Evolutionary conservation across 2,113 vertebrate genomes (phyloP).

Genomic region (Gopherus flavomarginatus): DNA sequence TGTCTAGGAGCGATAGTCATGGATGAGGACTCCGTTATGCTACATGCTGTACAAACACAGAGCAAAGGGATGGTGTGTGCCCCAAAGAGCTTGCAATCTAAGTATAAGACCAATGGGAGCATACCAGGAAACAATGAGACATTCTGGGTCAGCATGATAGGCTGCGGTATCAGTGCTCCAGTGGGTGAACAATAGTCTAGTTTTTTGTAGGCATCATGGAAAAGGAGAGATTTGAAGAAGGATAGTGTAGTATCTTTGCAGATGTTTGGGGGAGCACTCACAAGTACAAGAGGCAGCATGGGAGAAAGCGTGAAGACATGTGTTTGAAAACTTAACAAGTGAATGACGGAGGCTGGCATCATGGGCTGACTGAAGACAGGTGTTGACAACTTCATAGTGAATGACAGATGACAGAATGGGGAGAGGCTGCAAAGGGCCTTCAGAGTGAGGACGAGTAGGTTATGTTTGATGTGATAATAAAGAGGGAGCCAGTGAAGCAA

Average conservation of each 20-base stretch:
- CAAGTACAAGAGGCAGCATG: neutral
- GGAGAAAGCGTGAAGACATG: neutral
- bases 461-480: neutral
- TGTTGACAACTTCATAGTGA: neutral
- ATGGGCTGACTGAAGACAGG: accelerated
- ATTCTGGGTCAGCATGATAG: neutral
- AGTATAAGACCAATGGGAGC: neutral
- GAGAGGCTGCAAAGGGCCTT: neutral
- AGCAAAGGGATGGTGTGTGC: neutral
- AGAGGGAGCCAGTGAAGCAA: neutral
- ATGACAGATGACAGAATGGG: neutral
- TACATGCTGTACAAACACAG: neutral
- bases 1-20: neutral
- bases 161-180: neutral
- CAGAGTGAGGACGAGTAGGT: neutral
- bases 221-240: neutral
- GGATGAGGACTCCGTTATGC: neutral
- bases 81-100: neutral
- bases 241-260: neutral
- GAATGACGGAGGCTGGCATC: neutral
- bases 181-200: neutral
- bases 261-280: neutral
- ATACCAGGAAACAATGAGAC: neutral
- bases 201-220: neutral
- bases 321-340: neutral